Conservation (phyloP, 2,113 vertebrate species). For the Stegostoma tigrinum region DNA sequence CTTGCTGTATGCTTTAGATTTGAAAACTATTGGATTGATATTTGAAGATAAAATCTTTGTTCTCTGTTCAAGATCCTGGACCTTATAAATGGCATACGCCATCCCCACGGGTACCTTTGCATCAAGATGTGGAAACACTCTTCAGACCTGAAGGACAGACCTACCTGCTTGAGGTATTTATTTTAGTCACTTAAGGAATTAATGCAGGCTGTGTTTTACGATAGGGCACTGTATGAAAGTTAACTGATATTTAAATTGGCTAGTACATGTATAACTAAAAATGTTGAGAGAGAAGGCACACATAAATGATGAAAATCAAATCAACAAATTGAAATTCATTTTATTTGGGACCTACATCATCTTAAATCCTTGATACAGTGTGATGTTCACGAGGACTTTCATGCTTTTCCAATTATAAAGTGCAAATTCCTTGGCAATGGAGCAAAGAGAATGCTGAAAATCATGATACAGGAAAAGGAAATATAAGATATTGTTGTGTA, state of each 20-base stretch:
- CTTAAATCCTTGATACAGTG: neutral
- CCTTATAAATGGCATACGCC: conserved; percentile 64
- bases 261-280: neutral
- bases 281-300: neutral
- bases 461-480: neutral
- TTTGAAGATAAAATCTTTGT: conserved; percentile 44
- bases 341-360: neutral
- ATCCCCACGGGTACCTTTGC: conserved; percentile 67
- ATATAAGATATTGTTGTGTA: neutral
- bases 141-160: conserved; percentile 86
- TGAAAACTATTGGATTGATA: neutral
- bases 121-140: conserved; percentile 78
- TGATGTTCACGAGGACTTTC: neutral
- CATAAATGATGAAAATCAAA: neutral
- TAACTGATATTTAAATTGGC: neutral
- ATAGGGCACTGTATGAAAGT: neutral
- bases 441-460: neutral
- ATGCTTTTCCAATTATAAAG: neutral
- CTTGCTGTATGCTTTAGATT: neutral
- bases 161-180: conserved; percentile 83
- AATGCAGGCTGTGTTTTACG: neutral
- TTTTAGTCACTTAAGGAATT: neutral
- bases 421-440: neutral
- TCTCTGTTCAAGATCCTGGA: conserved; percentile 65
- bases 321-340: neutral